Evolutionary conservation across 1,140 invertebrate species (phyloP).

Genomic region (Monochamus saltuarius): DNA sequence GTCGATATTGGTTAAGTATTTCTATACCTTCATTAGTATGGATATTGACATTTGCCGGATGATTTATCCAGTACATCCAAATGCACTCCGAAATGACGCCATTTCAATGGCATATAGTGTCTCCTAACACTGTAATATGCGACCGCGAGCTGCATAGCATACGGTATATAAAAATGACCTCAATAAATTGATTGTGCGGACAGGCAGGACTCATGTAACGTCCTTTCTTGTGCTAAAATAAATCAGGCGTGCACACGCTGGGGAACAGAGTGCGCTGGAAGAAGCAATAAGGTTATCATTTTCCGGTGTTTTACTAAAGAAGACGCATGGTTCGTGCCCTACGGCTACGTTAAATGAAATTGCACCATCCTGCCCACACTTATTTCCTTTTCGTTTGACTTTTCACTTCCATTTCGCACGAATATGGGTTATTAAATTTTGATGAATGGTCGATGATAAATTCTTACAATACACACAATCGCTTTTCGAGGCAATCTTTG

Average conservation of each 20-base stretch:
- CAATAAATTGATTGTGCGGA: slow-evolving; percentile 31
- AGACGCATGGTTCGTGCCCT: slow-evolving; percentile 38
- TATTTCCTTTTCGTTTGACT: background rate
- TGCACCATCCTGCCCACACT: slow-evolving; percentile 5
- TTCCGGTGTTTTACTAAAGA: slow-evolving; percentile 46
- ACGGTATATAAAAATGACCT: slow-evolving; percentile 27
- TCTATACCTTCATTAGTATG: too few species aligned
- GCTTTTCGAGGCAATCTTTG: background rate
- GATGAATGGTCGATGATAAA: slow-evolving; percentile 6
- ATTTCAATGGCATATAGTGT: background rate
- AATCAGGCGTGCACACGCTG: slow-evolving; percentile 38
- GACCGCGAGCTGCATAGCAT: slow-evolving; percentile 26
- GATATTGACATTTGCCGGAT: too few species aligned
- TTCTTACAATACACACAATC: background rate
- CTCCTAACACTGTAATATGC: slow-evolving; percentile 15
- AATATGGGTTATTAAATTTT: slow-evolving; percentile 8
- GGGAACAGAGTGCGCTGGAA: slow-evolving; percentile 38
- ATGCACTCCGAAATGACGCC: background rate
- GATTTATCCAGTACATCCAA: too few species aligned
- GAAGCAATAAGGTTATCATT: slow-evolving; percentile 46
- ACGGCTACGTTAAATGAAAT: slow-evolving; percentile 22
- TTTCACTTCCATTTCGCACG: background rate
- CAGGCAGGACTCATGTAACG: slow-evolving; percentile 38
- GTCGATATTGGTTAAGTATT: too few species aligned
- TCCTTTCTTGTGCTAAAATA: slow-evolving; percentile 40